phyloP scores from a whole-genome alignment of 92 coral and sea anemone genomes.

The Parazoanthus swiftii region DNA sequence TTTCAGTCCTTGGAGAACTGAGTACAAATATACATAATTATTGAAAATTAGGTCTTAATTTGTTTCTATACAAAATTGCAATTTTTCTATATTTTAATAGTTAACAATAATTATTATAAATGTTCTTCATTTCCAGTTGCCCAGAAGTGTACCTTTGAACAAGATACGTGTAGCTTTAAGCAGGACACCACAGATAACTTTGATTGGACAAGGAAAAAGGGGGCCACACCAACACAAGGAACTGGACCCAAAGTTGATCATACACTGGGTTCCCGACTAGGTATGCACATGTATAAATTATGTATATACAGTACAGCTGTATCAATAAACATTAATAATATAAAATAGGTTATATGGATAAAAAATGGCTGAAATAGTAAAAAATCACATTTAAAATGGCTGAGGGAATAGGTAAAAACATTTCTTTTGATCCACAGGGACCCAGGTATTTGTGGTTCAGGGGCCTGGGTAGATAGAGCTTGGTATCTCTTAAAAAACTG shows the following conservation, averaged over 20 bases:
- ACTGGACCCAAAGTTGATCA: slow-evolving; percentile 88
- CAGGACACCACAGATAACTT: slow-evolving; percentile 57
- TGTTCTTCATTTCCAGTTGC: slow-evolving; percentile 30
- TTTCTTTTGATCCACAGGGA: too few relatives aligned
- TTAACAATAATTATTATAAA: neutral
- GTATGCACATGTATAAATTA: slow-evolving; percentile 26
- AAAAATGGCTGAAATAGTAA: neutral
- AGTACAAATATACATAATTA: neutral
- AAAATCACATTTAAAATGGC: too few relatives aligned
- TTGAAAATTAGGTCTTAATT: neutral
- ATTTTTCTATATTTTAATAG: neutral
- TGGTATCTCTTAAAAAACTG: too few relatives aligned
- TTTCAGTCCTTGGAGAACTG: too few relatives aligned
- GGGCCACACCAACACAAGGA: slow-evolving; percentile 61
- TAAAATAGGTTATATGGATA: too few relatives aligned
- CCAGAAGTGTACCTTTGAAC: slow-evolving; percentile 67
- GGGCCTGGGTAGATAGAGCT: too few relatives aligned
- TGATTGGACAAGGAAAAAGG: slow-evolving; percentile 72
- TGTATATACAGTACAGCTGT: too few relatives aligned
- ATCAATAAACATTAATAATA: too few relatives aligned
- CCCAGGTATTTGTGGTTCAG: too few relatives aligned
- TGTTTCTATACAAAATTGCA: neutral
- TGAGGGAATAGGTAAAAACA: too few relatives aligned
- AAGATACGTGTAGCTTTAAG: slow-evolving; percentile 60
- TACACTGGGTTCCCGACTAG: slow-evolving; percentile 68